Evolutionary conservation across 2,888 invertebrate species (phyloP).

Genomic region (Priocnemis perturbator): DNA sequence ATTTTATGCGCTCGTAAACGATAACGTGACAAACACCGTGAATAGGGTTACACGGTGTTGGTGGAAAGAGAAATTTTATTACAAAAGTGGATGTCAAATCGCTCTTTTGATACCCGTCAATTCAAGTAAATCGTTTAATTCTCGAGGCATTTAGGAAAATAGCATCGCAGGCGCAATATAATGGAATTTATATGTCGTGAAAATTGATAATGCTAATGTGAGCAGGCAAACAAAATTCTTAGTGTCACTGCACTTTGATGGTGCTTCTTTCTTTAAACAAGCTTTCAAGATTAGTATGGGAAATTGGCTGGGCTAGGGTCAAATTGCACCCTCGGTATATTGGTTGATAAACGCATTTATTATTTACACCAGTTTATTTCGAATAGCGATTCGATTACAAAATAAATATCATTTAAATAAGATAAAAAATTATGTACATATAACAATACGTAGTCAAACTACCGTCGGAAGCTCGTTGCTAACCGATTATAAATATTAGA

Average conservation of each 20-base stretch:
- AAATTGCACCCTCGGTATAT: no score
- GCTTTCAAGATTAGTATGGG: no score
- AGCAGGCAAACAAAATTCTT: no score
- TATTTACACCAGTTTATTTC: conserved; percentile 55
- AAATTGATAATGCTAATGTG: no score
- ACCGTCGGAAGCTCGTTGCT: conserved; percentile 39
- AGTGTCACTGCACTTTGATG: no score
- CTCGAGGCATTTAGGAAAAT: no score
- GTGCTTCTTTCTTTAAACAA: no score
- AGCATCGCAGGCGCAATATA: no score
- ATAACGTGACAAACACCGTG: conserved; percentile 2
- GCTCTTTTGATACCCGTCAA: not conserved
- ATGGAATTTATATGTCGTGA: no score
- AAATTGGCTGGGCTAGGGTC: no score
- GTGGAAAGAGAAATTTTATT: not conserved
- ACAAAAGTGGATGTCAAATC: not conserved
- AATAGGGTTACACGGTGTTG: not conserved
- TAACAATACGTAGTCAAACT: conserved; percentile 53
- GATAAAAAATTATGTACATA: conserved; percentile 62
- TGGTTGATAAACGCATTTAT: conserved; percentile 49
- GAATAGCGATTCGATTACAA: conserved; percentile 56
- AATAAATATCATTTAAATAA: conserved; percentile 65
- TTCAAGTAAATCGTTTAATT: no score
- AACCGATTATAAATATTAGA: conserved; percentile 53
- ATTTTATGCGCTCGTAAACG: conserved; percentile 9